Percentiles rank a stretch among this genome's conserved stretches.
Conservation (phyloP, 2,888 invertebrate genomes). For the Harpagoxenus sublaevis region DNA sequence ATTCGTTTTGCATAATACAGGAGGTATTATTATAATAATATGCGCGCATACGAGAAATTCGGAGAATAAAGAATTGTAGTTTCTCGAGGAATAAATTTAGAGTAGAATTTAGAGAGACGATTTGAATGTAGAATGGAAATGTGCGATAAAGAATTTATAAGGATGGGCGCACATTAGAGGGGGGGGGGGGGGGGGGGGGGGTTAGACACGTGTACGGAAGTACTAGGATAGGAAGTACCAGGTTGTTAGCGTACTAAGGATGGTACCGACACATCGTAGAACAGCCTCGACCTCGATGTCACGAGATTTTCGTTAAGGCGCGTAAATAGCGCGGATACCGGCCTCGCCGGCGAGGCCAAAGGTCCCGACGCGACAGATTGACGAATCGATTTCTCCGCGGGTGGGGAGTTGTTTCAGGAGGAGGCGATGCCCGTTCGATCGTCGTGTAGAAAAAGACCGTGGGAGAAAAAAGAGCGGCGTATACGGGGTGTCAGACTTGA, state of each 20-base stretch:
- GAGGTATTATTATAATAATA: neutral
- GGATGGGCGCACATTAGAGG: neutral
- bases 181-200: too few relatives aligned
- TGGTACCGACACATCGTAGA: neutral
- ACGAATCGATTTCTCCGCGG: slow-evolving; percentile 72
- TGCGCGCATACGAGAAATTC: neutral
- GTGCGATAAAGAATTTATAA: neutral
- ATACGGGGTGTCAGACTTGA: neutral
- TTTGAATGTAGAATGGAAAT: neutral
- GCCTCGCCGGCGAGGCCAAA: slow-evolving; percentile 60
- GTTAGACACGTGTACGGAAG: neutral
- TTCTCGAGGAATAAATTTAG: neutral
- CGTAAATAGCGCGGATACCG: slow-evolving; percentile 62
- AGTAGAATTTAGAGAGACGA: neutral
- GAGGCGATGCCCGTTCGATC: slow-evolving; percentile 19
- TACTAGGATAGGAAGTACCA: neutral
- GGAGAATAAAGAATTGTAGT: neutral
- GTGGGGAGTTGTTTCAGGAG: slow-evolving; percentile 49
- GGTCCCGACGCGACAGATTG: slow-evolving; percentile 67
- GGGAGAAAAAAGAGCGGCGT: neutral
- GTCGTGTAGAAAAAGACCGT: neutral
- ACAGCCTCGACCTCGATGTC: slow-evolving; percentile 29
- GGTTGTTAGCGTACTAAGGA: neutral
- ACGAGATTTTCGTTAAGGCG: slow-evolving; percentile 60
- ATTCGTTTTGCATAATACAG: slow-evolving; percentile 16